Evolutionary conservation across 2,888 invertebrate species (phyloP).

Genomic region (Brachyptera risi): DNA sequence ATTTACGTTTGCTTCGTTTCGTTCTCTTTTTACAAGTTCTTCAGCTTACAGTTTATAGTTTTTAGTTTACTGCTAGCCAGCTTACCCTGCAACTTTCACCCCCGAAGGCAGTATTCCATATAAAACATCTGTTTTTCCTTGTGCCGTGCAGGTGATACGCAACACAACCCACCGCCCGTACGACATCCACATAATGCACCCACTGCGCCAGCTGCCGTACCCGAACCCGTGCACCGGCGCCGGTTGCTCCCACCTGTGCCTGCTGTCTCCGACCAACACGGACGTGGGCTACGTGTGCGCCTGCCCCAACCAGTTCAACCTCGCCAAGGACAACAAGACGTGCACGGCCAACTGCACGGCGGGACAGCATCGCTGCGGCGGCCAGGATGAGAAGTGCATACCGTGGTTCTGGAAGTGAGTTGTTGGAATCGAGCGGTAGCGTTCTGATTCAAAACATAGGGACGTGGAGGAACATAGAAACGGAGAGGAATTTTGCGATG

Average conservation of each 20-base stretch:
- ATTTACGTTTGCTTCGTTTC: too few relatives aligned
- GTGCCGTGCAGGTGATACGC: conserved; percentile 59
- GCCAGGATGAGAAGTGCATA: conserved; percentile 65
- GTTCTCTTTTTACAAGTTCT: too few relatives aligned
- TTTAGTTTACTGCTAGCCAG: too few relatives aligned
- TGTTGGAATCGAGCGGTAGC: too few relatives aligned
- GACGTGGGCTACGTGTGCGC: conserved; percentile 78
- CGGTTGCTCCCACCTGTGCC: conserved; percentile 80
- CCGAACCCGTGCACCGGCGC: conserved; percentile 88
- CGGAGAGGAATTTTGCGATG: too few relatives aligned
- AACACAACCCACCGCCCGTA: conserved; percentile 95
- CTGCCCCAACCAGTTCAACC: conserved; percentile 92
- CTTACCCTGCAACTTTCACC: too few relatives aligned
- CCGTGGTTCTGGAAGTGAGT: conserved; percentile 76
- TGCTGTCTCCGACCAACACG: conserved; percentile 30
- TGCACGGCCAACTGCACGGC: conserved; percentile 93
- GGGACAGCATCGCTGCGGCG: conserved; percentile 76
- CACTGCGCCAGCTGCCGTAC: conserved; percentile 77
- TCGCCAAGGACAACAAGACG: conserved; percentile 75
- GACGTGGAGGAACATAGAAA: too few relatives aligned
- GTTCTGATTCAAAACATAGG: too few relatives aligned
- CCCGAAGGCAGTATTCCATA: too few relatives aligned
- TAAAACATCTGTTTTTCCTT: background rate
- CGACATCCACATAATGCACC: conserved; percentile 90
- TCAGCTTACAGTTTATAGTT: too few relatives aligned